Conservation (phyloP, 2,113 vertebrate species). For the Polypterus bichir region DNA sequence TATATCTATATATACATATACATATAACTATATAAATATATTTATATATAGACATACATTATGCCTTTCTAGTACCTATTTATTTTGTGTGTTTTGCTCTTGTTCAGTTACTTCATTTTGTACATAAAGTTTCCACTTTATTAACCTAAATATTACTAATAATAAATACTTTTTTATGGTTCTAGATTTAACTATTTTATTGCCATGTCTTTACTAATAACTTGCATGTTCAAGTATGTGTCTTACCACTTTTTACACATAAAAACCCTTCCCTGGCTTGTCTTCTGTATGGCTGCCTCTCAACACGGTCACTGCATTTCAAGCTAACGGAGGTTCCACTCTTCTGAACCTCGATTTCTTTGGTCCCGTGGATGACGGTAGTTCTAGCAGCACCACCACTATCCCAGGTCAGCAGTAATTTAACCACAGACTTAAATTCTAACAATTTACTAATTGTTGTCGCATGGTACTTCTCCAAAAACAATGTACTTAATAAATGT, state of each 20-base stretch:
- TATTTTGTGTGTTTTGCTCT: no score
- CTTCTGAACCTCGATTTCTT: constrained; percentile 99
- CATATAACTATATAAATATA: no score
- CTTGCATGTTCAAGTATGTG: constrained; percentile 77
- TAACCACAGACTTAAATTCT: constrained; percentile 44
- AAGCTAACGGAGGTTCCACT: constrained; percentile 97
- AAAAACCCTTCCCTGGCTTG: constrained; percentile 61
- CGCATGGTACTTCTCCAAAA: no score
- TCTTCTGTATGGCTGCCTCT: constrained; percentile 65
- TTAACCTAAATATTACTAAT: no score
- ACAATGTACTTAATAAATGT: no score
- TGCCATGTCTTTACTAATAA: constrained; percentile 61
- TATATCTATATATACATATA: no score
- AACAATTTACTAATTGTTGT: constrained; percentile 44
- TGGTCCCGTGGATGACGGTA: constrained; percentile 96
- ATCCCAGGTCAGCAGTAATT: constrained; percentile 91
- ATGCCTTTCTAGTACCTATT: no score
- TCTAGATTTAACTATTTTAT: constrained; percentile 42
- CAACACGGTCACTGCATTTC: constrained; percentile 65
- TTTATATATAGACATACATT: no score
- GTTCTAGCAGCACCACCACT: constrained; percentile 76
- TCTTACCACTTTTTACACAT: constrained; percentile 72
- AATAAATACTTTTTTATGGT: constrained; percentile 58
- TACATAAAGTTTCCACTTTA: no score
- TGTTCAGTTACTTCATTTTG: no score